Evolutionary conservation across 2,113 vertebrate genomes (phyloP).

Genomic region (Pluvialis apricaria): DNA sequence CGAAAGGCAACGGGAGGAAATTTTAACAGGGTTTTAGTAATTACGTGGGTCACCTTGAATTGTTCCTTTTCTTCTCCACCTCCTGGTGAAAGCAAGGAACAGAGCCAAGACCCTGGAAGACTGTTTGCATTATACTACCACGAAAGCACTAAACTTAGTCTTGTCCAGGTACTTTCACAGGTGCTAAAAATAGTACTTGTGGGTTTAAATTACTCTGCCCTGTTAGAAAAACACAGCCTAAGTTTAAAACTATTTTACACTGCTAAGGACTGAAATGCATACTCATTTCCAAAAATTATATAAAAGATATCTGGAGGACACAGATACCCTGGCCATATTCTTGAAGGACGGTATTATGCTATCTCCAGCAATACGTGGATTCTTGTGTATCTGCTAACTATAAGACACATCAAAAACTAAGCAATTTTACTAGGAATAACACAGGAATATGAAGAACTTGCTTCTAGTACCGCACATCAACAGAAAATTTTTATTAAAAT

Average conservation of each 20-base stretch:
- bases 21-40: neutral
- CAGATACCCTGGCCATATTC: neutral
- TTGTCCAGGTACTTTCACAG: neutral
- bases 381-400: neutral
- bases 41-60: neutral
- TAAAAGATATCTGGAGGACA: neutral
- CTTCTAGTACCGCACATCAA: neutral
- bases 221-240: neutral
- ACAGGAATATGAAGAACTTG: neutral
- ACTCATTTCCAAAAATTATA: neutral
- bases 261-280: neutral
- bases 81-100: neutral
- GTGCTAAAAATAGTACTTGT: neutral
- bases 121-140: neutral
- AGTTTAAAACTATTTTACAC: neutral
- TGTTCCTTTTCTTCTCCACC: neutral
- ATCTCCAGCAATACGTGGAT: neutral
- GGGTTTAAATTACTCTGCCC: neutral
- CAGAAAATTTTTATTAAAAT: neutral
- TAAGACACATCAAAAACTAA: neutral
- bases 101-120: neutral
- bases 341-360: neutral
- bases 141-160: neutral
- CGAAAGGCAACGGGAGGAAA: neutral
- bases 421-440: neutral